phyloP scores from a whole-genome alignment of 2,888 invertebrate species.

The Nebria salina region DNA sequence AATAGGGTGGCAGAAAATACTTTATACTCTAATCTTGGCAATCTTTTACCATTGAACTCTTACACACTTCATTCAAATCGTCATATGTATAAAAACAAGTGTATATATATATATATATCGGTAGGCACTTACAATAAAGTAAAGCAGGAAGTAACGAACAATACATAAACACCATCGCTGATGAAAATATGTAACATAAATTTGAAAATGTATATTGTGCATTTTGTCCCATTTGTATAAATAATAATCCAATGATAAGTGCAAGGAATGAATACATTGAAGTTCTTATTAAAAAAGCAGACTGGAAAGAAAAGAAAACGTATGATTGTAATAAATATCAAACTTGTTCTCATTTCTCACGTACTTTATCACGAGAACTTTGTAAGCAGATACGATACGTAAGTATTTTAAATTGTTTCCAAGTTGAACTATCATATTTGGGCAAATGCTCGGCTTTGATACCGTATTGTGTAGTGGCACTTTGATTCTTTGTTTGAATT shows the following conservation, averaged over 20 bases:
- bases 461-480: not conserved
- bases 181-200: conserved; percentile 85
- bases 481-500: conserved; percentile 14
- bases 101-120: too few relatives aligned
- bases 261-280: conserved; percentile 75
- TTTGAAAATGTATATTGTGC: conserved; percentile 85
- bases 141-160: conserved; percentile 85
- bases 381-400: conserved; percentile 77
- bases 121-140: conserved; percentile 75
- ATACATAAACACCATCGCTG: conserved; percentile 81
- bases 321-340: not conserved
- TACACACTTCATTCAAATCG: too few relatives aligned
- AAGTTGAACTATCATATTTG: conserved; percentile 68
- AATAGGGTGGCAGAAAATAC: conserved; percentile 10
- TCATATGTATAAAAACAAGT: too few relatives aligned
- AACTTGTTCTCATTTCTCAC: conserved; percentile 17
- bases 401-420: conserved; percentile 75
- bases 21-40: not conserved
- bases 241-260: conserved; percentile 75
- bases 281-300: conserved; percentile 75
- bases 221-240: conserved; percentile 78
- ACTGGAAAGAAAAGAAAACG: conserved; percentile 64
- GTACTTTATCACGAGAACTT: conserved; percentile 78
- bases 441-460: conserved; percentile 51
- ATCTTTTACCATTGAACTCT: not conserved